Percentiles rank a stretch among this genome's conserved stretches.
Conservation (phyloP, 2,113 vertebrate species). For the Chaenocephalus aceratus region DNA sequence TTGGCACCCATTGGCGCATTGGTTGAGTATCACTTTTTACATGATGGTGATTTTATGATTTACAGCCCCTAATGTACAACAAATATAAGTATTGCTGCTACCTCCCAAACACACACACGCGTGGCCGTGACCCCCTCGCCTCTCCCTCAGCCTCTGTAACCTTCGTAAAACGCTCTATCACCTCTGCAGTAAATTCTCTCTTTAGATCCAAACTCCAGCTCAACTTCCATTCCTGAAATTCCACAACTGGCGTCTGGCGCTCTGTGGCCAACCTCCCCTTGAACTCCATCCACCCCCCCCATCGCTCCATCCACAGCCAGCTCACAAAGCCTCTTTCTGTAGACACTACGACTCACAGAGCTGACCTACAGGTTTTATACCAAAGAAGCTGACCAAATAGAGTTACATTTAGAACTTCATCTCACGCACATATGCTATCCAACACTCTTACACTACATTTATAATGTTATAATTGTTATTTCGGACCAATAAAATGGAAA, state of each 20-base stretch:
- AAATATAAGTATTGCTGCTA: not conserved
- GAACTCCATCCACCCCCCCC: slow-evolving; percentile 59
- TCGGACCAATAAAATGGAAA: not conserved
- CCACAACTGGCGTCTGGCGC: slow-evolving; percentile 71
- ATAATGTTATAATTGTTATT: not conserved
- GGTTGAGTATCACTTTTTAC: not conserved
- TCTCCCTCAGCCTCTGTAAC: not conserved
- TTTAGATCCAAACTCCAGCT: slow-evolving; percentile 63
- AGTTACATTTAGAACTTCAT: not conserved
- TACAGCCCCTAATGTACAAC: not conserved
- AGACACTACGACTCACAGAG: slow-evolving; percentile 28
- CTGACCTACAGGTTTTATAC: slow-evolving; percentile 32
- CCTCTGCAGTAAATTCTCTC: slow-evolving; percentile 46
- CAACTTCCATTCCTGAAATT: slow-evolving; percentile 84
- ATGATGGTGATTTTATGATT: slow-evolving; percentile 7
- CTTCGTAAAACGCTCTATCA: slow-evolving; percentile 33
- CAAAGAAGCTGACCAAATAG: not conserved
- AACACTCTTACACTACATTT: not conserved
- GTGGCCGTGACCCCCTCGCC: slow-evolving; percentile 1
- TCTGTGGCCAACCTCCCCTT: slow-evolving; percentile 77
- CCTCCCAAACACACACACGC: not conserved
- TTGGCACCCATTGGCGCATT: too few species aligned
- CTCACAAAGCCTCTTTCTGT: slow-evolving; percentile 82
- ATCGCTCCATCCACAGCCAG: slow-evolving; percentile 60
- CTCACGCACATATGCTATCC: not conserved